Evolutionary conservation across 2,888 invertebrate species (phyloP), one percentile per base, ranked within the genome.

Genomic region (Netelia melanura): DNA sequence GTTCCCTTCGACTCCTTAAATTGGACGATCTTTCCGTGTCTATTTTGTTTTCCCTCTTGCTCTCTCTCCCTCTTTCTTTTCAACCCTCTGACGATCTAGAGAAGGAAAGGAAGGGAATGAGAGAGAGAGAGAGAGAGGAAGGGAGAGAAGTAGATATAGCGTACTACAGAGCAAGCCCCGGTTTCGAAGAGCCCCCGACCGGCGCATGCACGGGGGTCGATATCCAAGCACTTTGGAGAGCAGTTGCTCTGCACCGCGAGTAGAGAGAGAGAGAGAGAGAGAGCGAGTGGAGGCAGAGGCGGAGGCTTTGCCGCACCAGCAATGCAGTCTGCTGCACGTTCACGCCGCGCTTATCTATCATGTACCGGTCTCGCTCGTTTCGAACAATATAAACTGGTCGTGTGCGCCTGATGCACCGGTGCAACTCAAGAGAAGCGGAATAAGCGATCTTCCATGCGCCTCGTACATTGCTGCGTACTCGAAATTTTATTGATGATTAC

Each of bases 291-390:
- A 17, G 17, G 58, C 8, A 17, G 56, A 56, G 56, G 3, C 48
- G 76, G 58, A 62, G 68, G 82, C 67, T 78, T 48, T 65, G 70
- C 68, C 56, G 82, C 82, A 83, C 78, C 78, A 78, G 82, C 82
- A 76, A 74, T 81, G 81, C 84, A 86, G 78, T 72, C 65, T 72
- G 72, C 80, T 76, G 83, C 83, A 80, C 76, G 72, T 79, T 85
- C 80, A 77, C 83, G 83, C 83, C 86, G 71, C 86, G 85, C 88
- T 90, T 91, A 90, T 90, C 89, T 89, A 89, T 90, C 88, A 88
- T 86, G 88, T 83, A 83, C 87, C 81, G 84, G 84, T 84, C 87
- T 78, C 85, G 83, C 83, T 86, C 81, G 87, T 84, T 87, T 86
- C 86, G 65, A 87, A 90, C 90, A 88, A 89, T 89, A 79, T 79